Evolutionary conservation across 1,140 invertebrate species (phyloP).

Genomic region (Palaemon carinicauda): DNA sequence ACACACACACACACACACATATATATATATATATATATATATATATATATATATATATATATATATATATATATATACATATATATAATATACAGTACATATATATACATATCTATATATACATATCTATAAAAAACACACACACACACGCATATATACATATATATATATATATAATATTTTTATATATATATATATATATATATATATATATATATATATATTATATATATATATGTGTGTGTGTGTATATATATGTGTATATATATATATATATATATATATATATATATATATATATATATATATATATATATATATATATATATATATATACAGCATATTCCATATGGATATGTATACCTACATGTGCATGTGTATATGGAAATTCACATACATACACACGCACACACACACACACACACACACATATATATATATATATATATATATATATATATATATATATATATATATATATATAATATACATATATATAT

Average conservation of each 20-base stretch:
- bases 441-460: too few relatives aligned
- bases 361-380: neutral
- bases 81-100: neutral
- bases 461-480: too few relatives aligned
- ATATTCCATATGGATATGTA: conserved; percentile 12
- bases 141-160: neutral
- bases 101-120: neutral
- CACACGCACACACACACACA: neutral
- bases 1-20: neutral
- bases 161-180: conserved; percentile 25
- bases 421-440: neutral
- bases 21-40: neutral
- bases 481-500: too few relatives aligned
- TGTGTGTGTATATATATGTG: neutral
- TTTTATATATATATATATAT: neutral
- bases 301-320: conserved; percentile 23
- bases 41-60: neutral
- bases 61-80: neutral
- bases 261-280: conserved; percentile 31
- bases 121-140: neutral
- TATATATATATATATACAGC: neutral
- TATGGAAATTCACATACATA: conserved; percentile 6
- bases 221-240: neutral
- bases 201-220: neutral
- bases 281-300: conserved; percentile 20